Conservation (phyloP, 2,797 vertebrate species). For the Sphenodon punctatus region DNA sequence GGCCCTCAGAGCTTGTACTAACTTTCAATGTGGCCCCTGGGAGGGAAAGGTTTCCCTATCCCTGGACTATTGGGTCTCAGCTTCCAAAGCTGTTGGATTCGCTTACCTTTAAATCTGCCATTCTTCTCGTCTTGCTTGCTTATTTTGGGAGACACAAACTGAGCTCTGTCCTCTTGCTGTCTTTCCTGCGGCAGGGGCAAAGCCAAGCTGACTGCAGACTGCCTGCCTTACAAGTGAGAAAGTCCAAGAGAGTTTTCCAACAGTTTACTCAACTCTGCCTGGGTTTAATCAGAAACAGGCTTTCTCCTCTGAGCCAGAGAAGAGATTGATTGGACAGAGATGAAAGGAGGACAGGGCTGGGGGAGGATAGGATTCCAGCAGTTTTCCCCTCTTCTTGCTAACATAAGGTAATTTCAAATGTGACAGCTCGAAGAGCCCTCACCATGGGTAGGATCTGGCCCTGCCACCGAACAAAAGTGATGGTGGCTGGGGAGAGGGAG, state of each 20-base stretch:
- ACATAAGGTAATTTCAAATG: no score
- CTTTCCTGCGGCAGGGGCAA: neutral
- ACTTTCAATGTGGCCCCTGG: no score
- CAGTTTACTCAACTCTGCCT: slow-evolving; percentile 76
- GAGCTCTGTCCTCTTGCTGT: neutral
- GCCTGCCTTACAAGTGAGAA: slow-evolving; percentile 54
- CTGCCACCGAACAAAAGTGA: no score
- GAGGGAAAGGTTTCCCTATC: no score
- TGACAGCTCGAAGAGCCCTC: no score
- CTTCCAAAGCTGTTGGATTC: neutral
- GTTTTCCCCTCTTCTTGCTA: rapidly evolving
- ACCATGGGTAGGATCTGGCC: no score
- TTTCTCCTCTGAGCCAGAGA: slow-evolving; percentile 12
- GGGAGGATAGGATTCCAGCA: neutral
- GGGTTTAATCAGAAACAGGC: slow-evolving; percentile 80
- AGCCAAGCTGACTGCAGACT: neutral
- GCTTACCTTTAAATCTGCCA: slow-evolving; percentile 75
- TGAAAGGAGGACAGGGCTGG: neutral
- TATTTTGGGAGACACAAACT: neutral
- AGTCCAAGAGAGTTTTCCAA: slow-evolving; percentile 67
- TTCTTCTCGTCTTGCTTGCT: slow-evolving; percentile 20
- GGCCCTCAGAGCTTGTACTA: no score
- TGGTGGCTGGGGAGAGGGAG: no score
- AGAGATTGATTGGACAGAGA: neutral
- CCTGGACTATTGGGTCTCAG: neutral